Base-by-base conservation (phyloP, 1,140 invertebrate genomes). In the Cydia splendana region DNA sequence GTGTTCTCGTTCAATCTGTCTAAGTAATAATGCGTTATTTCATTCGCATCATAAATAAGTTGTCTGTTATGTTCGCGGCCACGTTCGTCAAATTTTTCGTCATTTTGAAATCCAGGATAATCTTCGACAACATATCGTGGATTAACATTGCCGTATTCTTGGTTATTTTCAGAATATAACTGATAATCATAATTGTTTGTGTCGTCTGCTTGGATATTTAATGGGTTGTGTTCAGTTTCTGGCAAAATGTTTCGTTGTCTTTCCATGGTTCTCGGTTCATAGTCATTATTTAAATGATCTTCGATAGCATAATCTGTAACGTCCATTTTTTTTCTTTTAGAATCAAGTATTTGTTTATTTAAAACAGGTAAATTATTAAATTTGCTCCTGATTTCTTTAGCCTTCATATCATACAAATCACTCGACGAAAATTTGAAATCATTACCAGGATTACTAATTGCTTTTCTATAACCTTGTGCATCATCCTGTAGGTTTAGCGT, bases 21-120 rank as follows among this genome's bases (percentile, higher is more conserved):
- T 53, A 53, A 53, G 51, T 53, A 53, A 18, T n/a, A 53, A n/a
- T 18, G 15, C n/a, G 57, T 62, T n/a, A 62, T 24, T 62, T 62
- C 57, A 24, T 62, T 62, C 3, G 57, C 18, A 62, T 62, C 20
- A 62, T 62, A 62, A 62, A 24, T 7, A 24, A 24, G 57, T 4
- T 24, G 9, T 12, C 38, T 42, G 20, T 62, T 62, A 2, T 24
- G 18, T 62, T 9, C 20, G 18, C 10, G 57, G 6, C 10, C 20
- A 3, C 12, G 5, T 57, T 57, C 9, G 10, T 20, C 6, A 7
- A n/a, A n/a, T 24, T 62, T 62, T 12, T 62, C 57, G 15, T 62
- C 20, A 24, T 62, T 62, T 62, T 62, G 57, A 12, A 10, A 62
- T 24, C n/a, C 57, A 62, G 15, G 10, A n/a, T 62, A 62, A 24